Evolutionary conservation across 2,113 vertebrate species (phyloP).

Genomic region (Serilophus lunatus): DNA sequence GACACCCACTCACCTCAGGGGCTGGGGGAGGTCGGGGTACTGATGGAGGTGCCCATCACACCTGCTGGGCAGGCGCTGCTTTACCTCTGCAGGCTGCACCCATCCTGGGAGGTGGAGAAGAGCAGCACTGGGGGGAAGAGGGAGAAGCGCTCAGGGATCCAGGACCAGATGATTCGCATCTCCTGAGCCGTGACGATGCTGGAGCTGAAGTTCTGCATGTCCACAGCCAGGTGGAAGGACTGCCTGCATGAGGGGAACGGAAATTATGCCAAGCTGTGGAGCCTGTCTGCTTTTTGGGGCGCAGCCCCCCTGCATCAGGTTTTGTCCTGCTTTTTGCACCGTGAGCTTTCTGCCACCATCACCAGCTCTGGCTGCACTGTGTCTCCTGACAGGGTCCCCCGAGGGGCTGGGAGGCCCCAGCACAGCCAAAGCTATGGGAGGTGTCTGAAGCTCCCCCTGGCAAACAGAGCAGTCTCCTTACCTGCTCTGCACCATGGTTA

Average conservation of each 20-base stretch:
- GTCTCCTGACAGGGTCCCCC: not conserved
- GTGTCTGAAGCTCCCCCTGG: not conserved
- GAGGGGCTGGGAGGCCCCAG: not conserved
- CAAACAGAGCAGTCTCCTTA: not conserved
- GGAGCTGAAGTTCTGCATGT: slow-evolving; percentile 78
- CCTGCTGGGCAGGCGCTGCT: not conserved
- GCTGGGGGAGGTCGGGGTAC: not conserved
- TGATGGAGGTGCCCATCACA: not conserved
- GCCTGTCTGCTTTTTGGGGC: not conserved
- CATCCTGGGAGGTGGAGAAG: slow-evolving; percentile 77
- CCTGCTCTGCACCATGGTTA: slow-evolving; percentile 80
- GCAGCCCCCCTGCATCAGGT: not conserved
- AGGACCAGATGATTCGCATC: slow-evolving; percentile 88
- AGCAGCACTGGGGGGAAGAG: slow-evolving; percentile 79
- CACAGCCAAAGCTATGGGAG: not conserved
- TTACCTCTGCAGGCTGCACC: slow-evolving; percentile 80
- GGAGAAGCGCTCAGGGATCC: slow-evolving; percentile 88
- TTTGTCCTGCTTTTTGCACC: not conserved
- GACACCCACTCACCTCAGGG: fast-evolving
- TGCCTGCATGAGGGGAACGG: slow-evolving; percentile 45
- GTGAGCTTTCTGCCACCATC: not conserved
- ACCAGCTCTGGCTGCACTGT: no score
- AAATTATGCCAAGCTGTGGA: not conserved
- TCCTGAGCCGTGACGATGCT: slow-evolving; percentile 76
- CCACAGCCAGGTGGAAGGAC: slow-evolving; percentile 72